A percentile compares a stretch with the other conserved stretches of the same genome.
Evolutionary conservation across 2,797 vertebrate species (phyloP).

Genomic region (Lutjanus argentimaculatus): DNA sequence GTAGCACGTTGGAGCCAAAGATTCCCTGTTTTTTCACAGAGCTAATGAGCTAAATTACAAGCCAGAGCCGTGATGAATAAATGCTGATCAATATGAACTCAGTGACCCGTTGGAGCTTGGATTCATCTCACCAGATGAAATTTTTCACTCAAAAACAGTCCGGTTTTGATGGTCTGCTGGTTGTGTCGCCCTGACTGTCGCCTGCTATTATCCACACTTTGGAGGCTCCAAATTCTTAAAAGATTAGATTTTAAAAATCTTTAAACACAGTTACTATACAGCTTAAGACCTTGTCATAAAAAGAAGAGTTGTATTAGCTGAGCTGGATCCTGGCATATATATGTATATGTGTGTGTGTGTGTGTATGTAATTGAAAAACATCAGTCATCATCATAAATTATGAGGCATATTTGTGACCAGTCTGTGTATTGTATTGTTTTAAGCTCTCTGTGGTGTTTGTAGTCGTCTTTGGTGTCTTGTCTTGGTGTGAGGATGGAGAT

Average conservation of each 20-base stretch:
- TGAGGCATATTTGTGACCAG: neutral
- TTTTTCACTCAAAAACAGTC: no score
- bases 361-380: no score
- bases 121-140: neutral
- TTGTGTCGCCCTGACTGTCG: neutral
- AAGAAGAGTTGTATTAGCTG: neutral
- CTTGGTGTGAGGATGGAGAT: conserved; percentile 21
- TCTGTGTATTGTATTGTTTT: neutral
- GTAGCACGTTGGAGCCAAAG: neutral
- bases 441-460: conserved; percentile 4
- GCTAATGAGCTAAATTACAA: conserved; percentile 17
- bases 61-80: conserved; percentile 8
- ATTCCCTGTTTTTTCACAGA: neutral
- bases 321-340: neutral
- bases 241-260: neutral
- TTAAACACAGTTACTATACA: neutral
- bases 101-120: neutral
- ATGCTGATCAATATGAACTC: neutral
- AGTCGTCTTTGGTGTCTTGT: neutral
- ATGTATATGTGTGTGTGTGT: no score
- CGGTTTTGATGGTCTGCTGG: no score
- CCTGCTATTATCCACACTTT: neutral
- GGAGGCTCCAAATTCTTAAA: neutral
- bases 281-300: neutral
- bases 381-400: no score